These are phyloP conservation scores for Acanthosepion pharaonis DNA, from an alignment of 2,888 invertebrate species.

Conservation along the genomic window DNA sequence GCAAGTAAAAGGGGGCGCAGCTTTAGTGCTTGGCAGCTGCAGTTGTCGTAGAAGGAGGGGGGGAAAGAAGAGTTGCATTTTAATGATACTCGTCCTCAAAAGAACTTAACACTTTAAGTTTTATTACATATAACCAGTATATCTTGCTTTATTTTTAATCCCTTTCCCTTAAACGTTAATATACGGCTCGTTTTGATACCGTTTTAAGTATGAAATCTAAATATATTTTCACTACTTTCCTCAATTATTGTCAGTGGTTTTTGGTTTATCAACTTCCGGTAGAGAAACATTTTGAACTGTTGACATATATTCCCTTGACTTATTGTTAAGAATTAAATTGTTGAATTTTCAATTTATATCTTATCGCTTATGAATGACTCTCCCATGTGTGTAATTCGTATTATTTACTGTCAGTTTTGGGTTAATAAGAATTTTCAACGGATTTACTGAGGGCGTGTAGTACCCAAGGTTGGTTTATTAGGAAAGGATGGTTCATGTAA, in stretches of 20 bases:
- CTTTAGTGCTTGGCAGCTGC: not conserved
- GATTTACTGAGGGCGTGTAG: not conserved
- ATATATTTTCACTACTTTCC: not conserved
- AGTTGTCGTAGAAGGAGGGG: not conserved
- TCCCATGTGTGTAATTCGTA: not conserved
- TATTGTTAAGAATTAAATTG: not conserved
- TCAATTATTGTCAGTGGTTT: slow-evolving; percentile 24
- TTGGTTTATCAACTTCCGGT: slow-evolving; percentile 38
- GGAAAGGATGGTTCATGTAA: not conserved
- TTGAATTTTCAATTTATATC: not conserved
- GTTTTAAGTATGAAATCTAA: not conserved
- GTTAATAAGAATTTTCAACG: not conserved
- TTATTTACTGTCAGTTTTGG: not conserved
- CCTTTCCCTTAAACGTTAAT: not conserved
- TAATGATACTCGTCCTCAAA: not conserved
- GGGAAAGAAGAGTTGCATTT: not conserved
- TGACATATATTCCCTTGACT: not conserved
- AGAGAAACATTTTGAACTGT: not conserved
- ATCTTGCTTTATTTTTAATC: not conserved
- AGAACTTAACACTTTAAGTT: not conserved
- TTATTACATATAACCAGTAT: not conserved
- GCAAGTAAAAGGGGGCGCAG: not conserved
- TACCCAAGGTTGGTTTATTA: not conserved
- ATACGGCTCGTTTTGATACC: not conserved
- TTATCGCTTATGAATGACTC: not conserved